Evolutionary conservation across 2,113 vertebrate species (phyloP).

Genomic region (Neoarius graeffei): DNA sequence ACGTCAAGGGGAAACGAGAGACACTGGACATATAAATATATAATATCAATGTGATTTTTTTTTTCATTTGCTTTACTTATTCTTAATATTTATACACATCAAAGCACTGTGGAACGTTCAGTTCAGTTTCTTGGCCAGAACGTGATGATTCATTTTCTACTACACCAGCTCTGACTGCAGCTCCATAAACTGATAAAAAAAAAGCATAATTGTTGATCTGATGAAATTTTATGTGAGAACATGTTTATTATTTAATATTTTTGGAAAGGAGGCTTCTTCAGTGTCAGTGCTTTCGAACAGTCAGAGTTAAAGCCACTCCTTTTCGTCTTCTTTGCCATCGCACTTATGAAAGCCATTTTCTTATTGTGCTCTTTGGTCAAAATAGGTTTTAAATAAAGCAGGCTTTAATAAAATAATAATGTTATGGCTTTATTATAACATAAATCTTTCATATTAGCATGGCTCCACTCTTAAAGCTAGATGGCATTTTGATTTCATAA

Average conservation of each 20-base stretch:
- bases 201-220: background rate
- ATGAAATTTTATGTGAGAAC: background rate
- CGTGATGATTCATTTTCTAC: background rate
- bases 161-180: background rate
- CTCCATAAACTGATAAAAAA: background rate
- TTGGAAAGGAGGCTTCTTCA: background rate
- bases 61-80: background rate
- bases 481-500: too few relatives aligned
- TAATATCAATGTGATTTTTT: too few relatives aligned
- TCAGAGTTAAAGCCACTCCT: background rate
- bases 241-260: background rate
- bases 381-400: background rate
- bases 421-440: too few relatives aligned
- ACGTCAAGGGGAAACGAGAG: constrained; percentile 70
- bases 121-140: background rate
- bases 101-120: background rate
- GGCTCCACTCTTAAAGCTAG: background rate
- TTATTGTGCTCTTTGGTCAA: background rate
- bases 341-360: background rate
- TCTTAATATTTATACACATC: constrained; percentile 6
- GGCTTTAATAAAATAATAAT: too few relatives aligned
- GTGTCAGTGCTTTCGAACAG: background rate
- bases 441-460: background rate
- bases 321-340: background rate
- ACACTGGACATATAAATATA: too few relatives aligned